Percentiles rank a stretch among this genome's conserved stretches.
phyloP scores from a whole-genome alignment of 2,113 vertebrate genomes.

The Caretta caretta region DNA sequence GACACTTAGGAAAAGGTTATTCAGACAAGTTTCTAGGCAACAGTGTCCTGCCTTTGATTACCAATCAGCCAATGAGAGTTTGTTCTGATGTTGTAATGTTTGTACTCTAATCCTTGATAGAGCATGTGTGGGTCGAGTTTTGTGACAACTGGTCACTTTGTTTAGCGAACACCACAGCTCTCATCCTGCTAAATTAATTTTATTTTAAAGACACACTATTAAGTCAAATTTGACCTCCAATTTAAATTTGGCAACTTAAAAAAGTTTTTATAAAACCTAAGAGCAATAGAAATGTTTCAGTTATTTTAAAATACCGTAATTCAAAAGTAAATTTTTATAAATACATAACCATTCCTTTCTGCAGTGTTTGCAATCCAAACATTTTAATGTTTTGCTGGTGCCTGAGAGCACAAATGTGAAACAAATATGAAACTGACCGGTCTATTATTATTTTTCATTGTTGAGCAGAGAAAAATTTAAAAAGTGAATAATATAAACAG shows the following conservation, averaged over 20 bases:
- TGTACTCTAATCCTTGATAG: slow-evolving; percentile 43
- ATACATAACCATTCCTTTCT: background rate
- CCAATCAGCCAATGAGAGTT: slow-evolving; percentile 58
- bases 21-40: slow-evolving; percentile 75
- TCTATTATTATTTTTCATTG: background rate
- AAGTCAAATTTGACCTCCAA: slow-evolving; percentile 11
- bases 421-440: background rate
- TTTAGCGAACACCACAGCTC: background rate
- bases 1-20: slow-evolving; percentile 74
- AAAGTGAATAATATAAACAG: background rate
- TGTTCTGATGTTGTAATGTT: slow-evolving; percentile 55
- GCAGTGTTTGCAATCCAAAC: background rate
- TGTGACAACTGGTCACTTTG: slow-evolving; percentile 32
- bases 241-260: background rate
- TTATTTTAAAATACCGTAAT: background rate
- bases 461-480: background rate
- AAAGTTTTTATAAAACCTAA: background rate
- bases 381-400: background rate
- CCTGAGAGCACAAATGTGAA: background rate
- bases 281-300: background rate
- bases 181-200: background rate
- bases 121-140: slow-evolving; percentile 57
- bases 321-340: accelerated
- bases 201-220: background rate
- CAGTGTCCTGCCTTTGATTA: slow-evolving; percentile 62